Percentiles rank a stretch among this genome's conserved stretches.
These are phyloP conservation scores for Phodopus roborovskii DNA, from an alignment of 2,113 vertebrate genomes.

Conservation along the genomic window DNA sequence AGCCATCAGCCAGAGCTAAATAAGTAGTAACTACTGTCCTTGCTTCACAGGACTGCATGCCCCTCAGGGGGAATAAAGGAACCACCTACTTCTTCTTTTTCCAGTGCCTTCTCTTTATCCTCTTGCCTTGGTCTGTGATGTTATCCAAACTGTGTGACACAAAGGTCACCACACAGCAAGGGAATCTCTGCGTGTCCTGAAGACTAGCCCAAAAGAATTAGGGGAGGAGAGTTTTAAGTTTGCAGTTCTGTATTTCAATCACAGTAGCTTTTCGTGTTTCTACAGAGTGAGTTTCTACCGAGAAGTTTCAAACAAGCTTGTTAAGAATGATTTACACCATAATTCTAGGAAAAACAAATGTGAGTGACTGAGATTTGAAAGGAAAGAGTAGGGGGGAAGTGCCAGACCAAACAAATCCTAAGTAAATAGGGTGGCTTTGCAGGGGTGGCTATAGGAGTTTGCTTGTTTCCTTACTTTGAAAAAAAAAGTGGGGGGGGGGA, in stretches of 20 bases:
- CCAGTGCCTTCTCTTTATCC: conserved; percentile 65
- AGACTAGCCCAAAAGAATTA: conserved; percentile 69
- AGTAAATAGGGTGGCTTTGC: conserved; percentile 68
- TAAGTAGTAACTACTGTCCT: conserved; percentile 60
- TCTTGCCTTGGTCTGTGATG: conserved; percentile 73
- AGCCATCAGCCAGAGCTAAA: conserved; percentile 70
- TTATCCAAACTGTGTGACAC: conserved; percentile 74
- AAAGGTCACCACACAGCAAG: conserved; percentile 50
- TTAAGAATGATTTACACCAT: conserved; percentile 77
- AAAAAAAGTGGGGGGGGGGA: conserved; percentile 25
- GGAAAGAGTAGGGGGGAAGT: conserved; percentile 67
- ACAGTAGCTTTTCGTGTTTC: conserved; percentile 59
- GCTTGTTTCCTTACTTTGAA: conserved; percentile 42
- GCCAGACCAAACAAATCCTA: conserved; percentile 70
- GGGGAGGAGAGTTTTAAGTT: conserved; percentile 60
- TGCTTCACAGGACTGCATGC: conserved; percentile 51
- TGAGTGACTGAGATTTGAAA: conserved; percentile 77
- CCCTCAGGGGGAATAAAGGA: conserved; percentile 75
- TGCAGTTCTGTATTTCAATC: conserved; percentile 62
- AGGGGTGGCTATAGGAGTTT: background rate
- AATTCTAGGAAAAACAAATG: conserved; percentile 78
- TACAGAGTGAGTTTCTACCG: conserved; percentile 63
- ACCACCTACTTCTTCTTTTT: conserved; percentile 64
- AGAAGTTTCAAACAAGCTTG: conserved; percentile 71
- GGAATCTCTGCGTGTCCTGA: conserved; percentile 67